Evolutionary conservation across 2,113 vertebrate genomes (phyloP).

Genomic region (Scomber japonicus): DNA sequence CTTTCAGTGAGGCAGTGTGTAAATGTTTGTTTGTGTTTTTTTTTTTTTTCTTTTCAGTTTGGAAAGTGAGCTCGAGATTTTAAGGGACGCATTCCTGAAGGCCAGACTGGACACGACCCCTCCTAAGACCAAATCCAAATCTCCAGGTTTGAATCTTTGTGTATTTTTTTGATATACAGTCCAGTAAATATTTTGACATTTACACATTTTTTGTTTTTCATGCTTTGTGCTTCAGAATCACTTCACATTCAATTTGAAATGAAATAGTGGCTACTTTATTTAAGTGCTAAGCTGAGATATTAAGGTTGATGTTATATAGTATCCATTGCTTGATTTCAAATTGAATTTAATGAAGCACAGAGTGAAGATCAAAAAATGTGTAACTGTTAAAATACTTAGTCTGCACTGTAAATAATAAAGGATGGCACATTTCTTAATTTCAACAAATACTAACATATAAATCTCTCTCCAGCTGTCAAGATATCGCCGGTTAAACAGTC

Average conservation of each 20-base stretch:
- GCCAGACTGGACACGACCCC: slow-evolving; percentile 86
- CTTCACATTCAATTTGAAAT: too few relatives aligned
- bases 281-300: too few relatives aligned
- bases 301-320: too few relatives aligned
- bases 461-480: slow-evolving; percentile 84
- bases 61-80: slow-evolving; percentile 92
- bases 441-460: neutral
- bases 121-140: slow-evolving; percentile 80
- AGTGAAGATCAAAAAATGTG: too few relatives aligned
- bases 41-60: slow-evolving; percentile 79
- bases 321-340: too few relatives aligned
- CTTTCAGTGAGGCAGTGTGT: neutral
- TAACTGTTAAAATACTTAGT: neutral
- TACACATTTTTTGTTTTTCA: too few relatives aligned
- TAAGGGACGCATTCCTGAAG: slow-evolving; percentile 90
- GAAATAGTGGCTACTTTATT: too few relatives aligned
- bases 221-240: too few relatives aligned
- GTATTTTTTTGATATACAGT: neutral
- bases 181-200: too few relatives aligned
- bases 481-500: slow-evolving; percentile 91
- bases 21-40: neutral
- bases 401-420: neutral
- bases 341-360: too few relatives aligned
- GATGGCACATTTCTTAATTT: neutral
- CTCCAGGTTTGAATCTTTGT: slow-evolving; percentile 83